Percentiles rank a stretch among this genome's conserved stretches.
Evolutionary conservation across 2,797 vertebrate species (phyloP).

Genomic region (Anas bahamensis): DNA sequence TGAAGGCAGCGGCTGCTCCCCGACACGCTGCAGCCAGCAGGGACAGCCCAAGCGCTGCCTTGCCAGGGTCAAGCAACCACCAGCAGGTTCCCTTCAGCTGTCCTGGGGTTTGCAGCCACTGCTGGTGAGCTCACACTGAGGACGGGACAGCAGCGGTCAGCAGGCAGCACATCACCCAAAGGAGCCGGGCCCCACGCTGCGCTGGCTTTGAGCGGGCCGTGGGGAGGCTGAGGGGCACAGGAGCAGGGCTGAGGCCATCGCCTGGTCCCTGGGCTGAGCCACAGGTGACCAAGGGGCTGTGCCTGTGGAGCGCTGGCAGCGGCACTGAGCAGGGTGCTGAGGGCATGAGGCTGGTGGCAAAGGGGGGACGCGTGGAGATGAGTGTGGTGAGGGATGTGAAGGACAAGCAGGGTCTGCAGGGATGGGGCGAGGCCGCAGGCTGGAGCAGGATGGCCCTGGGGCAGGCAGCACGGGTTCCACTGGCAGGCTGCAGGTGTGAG

Average conservation of each 20-base stretch:
- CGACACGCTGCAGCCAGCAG: background rate
- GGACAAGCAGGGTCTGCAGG: no score
- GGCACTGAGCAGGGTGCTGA: rapidly evolving
- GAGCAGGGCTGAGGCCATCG: background rate
- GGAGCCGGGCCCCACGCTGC: background rate
- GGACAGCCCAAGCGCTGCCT: background rate
- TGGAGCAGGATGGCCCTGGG: no score
- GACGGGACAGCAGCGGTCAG: background rate
- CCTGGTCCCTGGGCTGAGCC: background rate
- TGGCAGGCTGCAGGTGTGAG: no score
- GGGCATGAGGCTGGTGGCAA: no score
- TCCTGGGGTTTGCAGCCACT: no score
- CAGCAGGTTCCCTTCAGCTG: no score
- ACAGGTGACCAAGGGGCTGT: no score
- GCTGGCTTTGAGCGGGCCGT: no score
- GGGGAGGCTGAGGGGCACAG: background rate
- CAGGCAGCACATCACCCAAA: rapidly evolving
- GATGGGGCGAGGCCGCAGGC: no score
- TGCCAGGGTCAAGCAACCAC: background rate
- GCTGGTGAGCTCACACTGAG: background rate
- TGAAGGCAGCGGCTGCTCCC: background rate
- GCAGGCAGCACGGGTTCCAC: no score
- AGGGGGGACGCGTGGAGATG: no score
- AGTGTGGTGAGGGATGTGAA: no score
- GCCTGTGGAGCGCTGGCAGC: rapidly evolving